These are phyloP conservation scores for Myodes glareolus DNA, from an alignment of 2,113 vertebrate species.

Conservation along the genomic window DNA sequence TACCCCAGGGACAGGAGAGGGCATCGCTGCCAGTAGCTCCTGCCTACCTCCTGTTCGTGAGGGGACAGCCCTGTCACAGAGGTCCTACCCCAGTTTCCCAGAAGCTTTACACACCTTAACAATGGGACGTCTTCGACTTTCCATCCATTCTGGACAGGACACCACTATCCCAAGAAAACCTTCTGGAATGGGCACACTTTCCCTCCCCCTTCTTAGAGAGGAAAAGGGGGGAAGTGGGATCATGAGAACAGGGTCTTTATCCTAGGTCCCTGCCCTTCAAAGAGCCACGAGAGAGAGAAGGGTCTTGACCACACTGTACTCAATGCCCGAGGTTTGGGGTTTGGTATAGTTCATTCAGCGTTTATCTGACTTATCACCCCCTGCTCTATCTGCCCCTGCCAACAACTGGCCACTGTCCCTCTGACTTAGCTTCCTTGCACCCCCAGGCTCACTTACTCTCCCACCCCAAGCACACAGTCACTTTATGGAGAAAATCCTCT, in stretches of 20 bases:
- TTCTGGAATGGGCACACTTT: background rate
- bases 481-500: background rate
- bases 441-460: too few relatives aligned
- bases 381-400: background rate
- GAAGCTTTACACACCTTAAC: background rate
- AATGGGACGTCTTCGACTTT: background rate
- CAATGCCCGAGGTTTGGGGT: background rate
- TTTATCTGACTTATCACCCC: background rate
- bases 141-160: background rate
- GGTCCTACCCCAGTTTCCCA: background rate
- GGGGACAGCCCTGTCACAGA: fast-evolving
- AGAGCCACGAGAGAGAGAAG: background rate
- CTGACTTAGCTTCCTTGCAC: background rate
- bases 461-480: background rate
- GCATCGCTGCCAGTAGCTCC: background rate
- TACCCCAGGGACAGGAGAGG: constrained; percentile 47
- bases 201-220: background rate
- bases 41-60: background rate
- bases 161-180: background rate
- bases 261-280: background rate
- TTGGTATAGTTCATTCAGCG: background rate
- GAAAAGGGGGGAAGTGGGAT: too few relatives aligned
- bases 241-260: background rate
- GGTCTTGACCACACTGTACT: background rate
- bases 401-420: background rate